Evolutionary conservation across 1,140 invertebrate genomes (phyloP), one percentile per base, ranked within the genome.

Genomic region (Scaptomyza montana): DNA sequence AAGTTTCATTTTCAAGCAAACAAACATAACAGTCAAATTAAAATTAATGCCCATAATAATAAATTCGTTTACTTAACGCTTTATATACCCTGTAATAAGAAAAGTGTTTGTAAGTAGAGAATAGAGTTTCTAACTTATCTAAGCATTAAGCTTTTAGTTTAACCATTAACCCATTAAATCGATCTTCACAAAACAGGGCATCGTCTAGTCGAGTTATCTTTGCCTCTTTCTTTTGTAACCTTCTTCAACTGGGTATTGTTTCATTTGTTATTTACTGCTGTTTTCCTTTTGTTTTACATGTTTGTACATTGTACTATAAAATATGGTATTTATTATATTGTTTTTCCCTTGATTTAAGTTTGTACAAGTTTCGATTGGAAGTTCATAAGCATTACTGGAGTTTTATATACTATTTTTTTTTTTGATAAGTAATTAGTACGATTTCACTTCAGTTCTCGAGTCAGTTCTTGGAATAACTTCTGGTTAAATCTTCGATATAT

Each of bases 11-110:
- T 68, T 65, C 80, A 59, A 53, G 39, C 61, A 66, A 36, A 85
- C 77, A 77, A 70, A 77, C 77, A 85, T 78, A 85, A 85, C 80
- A 89, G 87, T 82, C 82, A 87, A 87, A 87, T 87, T 89, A 89
- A 84, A 89, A 78, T 87, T 87, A 77, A 87, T 89, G 79, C 55
- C 73, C 21, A 25, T 25, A 68, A 72, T 89, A 63, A 89, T 84
- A 89, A 87, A 89, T 87, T 79, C 72, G 77, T 54, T 74, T 57
- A 77, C 59, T 45, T 25, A 25, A 25, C 21, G 21, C 21, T 30
- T 25, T 12, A 41, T 8, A 62, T 75, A 64, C 67, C 28, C 62
- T 72, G 50, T 30, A 56, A n/a, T 4, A 36, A 9, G 33, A 9
- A 36, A 36, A 36, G 33, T 36, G 1, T 6, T 36, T 36, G 33